These are phyloP conservation scores for Drosophila setifemur DNA, from an alignment of 1,140 invertebrate genomes.

Conservation along the genomic window DNA sequence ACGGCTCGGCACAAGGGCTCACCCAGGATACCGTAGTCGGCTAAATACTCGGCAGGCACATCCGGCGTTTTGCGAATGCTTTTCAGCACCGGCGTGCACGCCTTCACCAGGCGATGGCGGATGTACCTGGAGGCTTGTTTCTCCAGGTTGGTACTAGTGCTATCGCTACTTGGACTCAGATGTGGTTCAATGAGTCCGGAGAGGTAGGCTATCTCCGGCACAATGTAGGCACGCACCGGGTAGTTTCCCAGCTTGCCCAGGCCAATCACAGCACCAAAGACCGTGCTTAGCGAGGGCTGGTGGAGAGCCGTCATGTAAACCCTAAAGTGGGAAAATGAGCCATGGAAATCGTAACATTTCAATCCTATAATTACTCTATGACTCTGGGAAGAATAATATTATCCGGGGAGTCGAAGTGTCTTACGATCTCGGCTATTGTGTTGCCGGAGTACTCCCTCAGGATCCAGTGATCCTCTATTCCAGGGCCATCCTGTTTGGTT, in stretches of 20 bases:
- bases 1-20: constrained; percentile 10
- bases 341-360: too few relatives aligned
- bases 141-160: background rate
- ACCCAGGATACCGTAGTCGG: constrained; percentile 27
- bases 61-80: constrained; percentile 8
- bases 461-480: constrained; percentile 28
- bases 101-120: constrained; percentile 42
- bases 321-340: constrained; percentile 8
- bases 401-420: background rate
- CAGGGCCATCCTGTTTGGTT: background rate
- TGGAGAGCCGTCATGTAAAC: constrained; percentile 19
- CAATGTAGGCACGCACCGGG: constrained; percentile 15
- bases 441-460: constrained; percentile 43
- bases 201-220: constrained; percentile 23
- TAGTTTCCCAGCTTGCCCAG: constrained; percentile 36
- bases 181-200: constrained; percentile 14
- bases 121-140: constrained; percentile 28
- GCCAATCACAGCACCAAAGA: constrained; percentile 45
- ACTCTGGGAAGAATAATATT: constrained; percentile 25
- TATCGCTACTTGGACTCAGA: background rate
- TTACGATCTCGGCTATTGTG: constrained; percentile 29
- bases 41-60: background rate
- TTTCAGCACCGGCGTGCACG: constrained; percentile 32
- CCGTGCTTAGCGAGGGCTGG: constrained; percentile 14
- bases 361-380: constrained; percentile 13